Base-by-base conservation (phyloP, 2,888 invertebrate genomes). In the Lepidocyrtinus sp. region DNA sequence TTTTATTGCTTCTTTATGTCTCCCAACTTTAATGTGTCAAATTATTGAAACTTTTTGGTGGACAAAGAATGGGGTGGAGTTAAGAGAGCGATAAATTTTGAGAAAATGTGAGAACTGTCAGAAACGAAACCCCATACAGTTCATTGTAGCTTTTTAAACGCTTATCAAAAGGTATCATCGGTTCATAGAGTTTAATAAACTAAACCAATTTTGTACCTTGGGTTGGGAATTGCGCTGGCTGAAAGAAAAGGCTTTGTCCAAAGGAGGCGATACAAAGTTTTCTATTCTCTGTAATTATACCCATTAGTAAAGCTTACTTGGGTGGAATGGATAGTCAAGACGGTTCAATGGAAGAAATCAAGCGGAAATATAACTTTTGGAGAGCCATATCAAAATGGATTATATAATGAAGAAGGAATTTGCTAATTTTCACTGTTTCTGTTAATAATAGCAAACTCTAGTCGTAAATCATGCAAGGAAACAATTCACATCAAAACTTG, bases 61-160 rank as follows among this genome's bases (percentile, higher is more conserved):
- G 26, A 78, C 73, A 78, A 78, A 73, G 55, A 12, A 17, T 21
- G 36, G 61, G 78, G 78, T 26, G 78, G 55, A 50, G 69, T 62
- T 55, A 15, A 55, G 5, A 62, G 27, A 73, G 68, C 73, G 65
- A 78, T 78, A 78, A 78, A 78, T 78, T 73, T 26, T 68, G 62
- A 26, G 26, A n/a, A 73, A 78, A 78, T 78, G 78, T 68, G 78
- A 78, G 73, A 78, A 78, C 63, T 78, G 78, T 78, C 78, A 78
- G 24, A 68, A 78, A 73, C 72, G 78, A 72, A 72, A 59, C 5
- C 36, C 17, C 19, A 12, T 50, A n/a, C 50, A n/a, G 15, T 50
- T 50, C 50, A 50, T 50, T 50, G 50, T 50, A n/a, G n/a, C n/a
- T n/a, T n/a, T n/a, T n/a, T n/a, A n/a, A n/a, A n/a, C n/a, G n/a